Percentiles rank a stretch among this genome's conserved stretches.
phyloP scores from a whole-genome alignment of 2,888 invertebrate species.

The Cantharis flavilabris region DNA sequence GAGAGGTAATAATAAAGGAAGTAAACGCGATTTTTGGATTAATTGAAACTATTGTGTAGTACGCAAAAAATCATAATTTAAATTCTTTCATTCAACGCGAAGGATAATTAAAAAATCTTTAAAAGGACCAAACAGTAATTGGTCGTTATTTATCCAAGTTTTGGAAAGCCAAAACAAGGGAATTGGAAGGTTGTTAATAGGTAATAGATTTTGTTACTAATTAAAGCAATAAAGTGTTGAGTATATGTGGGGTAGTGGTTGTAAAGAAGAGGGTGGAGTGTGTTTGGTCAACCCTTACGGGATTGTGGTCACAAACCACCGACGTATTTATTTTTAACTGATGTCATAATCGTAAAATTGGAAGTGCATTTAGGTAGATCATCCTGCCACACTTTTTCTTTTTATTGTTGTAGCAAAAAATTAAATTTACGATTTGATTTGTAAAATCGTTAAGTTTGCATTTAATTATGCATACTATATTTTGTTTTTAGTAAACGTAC shows the following conservation, averaged over 20 bases:
- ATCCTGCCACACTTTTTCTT: not conserved
- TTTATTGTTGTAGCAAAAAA: not conserved
- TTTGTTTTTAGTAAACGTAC: constrained; percentile 28
- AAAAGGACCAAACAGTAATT: not conserved
- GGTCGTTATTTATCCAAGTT: not conserved
- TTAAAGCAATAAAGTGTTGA: constrained; percentile 33
- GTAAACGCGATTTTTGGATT: too few species aligned
- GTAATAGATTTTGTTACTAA: constrained; percentile 25
- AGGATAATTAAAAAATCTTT: not conserved
- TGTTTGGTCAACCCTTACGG: constrained; percentile 45
- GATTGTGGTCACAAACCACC: constrained; percentile 32
- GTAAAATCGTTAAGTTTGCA: not conserved
- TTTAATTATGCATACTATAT: too few species aligned
- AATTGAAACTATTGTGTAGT: too few species aligned
- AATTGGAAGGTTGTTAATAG: constrained; percentile 26
- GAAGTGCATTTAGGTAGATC: constrained; percentile 4
- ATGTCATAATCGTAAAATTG: constrained; percentile 35
- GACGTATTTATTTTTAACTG: constrained; percentile 34
- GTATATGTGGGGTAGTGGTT: constrained; percentile 41
- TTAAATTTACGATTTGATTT: not conserved
- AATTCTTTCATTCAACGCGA: not conserved
- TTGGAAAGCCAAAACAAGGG: not conserved
- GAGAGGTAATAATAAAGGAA: too few species aligned
- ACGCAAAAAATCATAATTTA: not conserved
- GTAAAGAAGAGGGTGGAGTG: constrained; percentile 41